Evolutionary conservation across 2,113 vertebrate genomes (phyloP).

Genomic region (Thinocorus orbignyianus): DNA sequence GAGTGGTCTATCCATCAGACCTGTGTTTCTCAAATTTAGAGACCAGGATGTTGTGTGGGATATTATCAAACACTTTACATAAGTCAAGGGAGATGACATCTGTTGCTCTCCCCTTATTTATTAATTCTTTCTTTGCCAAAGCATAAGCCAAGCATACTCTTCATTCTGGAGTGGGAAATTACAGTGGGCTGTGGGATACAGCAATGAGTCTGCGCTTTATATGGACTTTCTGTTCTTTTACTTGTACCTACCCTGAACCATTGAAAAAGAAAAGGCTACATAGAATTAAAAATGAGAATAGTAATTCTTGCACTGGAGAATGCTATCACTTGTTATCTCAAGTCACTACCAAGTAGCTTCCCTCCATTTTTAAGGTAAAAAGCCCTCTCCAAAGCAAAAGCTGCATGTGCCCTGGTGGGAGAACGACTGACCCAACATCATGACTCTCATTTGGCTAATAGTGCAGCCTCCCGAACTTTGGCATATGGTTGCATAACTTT

Average conservation of each 20-base stretch:
- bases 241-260: not conserved
- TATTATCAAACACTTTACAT: too few relatives aligned
- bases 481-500: not conserved
- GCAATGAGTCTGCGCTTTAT: not conserved
- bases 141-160: not conserved
- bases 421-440: not conserved
- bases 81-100: too few relatives aligned
- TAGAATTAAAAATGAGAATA: not conserved
- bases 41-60: too few relatives aligned
- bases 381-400: not conserved
- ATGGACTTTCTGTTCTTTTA: not conserved
- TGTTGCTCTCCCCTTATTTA: too few relatives aligned
- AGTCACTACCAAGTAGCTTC: not conserved
- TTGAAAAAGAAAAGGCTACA: not conserved
- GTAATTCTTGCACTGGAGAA: not conserved
- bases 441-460: not conserved
- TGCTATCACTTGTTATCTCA: accelerated
- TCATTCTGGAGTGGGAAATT: not conserved
- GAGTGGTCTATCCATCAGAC: too few relatives aligned
- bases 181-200: not conserved
- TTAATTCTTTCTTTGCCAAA: not conserved
- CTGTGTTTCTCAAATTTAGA: too few relatives aligned
- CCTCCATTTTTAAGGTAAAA: not conserved
- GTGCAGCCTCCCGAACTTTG: not conserved
- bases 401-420: not conserved